These are phyloP conservation scores for Thalassarche chlororhynchos DNA, from an alignment of 2,113 vertebrate species.

Conservation along the genomic window DNA sequence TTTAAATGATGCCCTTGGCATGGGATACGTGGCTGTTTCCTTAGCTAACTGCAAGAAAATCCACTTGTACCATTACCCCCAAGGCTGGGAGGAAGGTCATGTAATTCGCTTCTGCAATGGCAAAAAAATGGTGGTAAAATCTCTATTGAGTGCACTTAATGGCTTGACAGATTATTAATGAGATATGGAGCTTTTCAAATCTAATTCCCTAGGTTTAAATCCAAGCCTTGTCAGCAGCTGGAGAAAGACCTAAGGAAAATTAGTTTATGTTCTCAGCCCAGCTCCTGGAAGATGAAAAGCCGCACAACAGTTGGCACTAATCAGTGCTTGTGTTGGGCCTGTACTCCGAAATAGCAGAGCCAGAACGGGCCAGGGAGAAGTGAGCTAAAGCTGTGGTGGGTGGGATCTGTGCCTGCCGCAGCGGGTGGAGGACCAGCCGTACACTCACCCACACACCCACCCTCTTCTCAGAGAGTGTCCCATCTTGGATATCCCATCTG, in stretches of 20 bases:
- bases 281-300: background rate
- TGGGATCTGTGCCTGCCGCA: background rate
- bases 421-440: background rate
- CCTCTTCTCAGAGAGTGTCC: background rate
- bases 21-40: background rate
- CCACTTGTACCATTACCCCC: background rate
- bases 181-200: background rate
- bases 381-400: background rate
- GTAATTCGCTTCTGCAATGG: background rate
- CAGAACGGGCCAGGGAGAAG: background rate
- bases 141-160: conserved; percentile 10
- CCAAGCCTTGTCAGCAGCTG: conserved; percentile 35
- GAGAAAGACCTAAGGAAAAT: background rate
- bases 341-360: background rate
- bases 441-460: too few species aligned
- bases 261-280: background rate
- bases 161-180: background rate
- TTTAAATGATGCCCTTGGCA: conserved; percentile 14
- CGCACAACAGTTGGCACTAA: background rate
- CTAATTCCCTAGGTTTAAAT: background rate
- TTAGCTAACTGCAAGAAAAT: background rate
- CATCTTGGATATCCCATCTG: background rate
- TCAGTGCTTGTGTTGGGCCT: background rate
- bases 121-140: background rate
- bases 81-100: background rate